These are phyloP conservation scores for Danio aesculapii DNA, from an alignment of 2,797 vertebrate genomes.

Conservation along the genomic window DNA sequence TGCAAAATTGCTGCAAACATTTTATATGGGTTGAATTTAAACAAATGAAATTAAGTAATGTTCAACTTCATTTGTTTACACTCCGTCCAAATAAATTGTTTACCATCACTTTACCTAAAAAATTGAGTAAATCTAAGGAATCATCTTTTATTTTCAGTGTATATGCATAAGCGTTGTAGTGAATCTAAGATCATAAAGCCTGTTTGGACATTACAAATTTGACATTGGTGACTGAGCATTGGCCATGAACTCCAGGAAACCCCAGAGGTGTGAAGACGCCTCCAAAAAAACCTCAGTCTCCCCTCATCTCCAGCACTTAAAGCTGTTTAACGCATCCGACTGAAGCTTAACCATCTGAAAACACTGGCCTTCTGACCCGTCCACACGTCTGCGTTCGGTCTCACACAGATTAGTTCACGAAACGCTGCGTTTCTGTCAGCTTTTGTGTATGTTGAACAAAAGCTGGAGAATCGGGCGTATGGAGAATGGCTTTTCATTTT, in stretches of 20 bases:
- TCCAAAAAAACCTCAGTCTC: not conserved
- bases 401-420: constrained; percentile 5
- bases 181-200: not conserved
- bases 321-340: not conserved
- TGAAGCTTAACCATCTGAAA: constrained; percentile 6
- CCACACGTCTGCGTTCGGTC: constrained; percentile 6
- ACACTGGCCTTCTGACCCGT: not conserved
- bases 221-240: not conserved
- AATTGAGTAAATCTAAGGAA: too few relatives aligned
- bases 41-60: too few relatives aligned
- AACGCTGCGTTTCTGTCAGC: constrained; percentile 48
- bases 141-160: too few relatives aligned
- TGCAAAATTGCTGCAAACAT: too few relatives aligned
- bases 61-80: too few relatives aligned
- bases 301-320: not conserved
- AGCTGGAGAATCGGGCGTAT: constrained; percentile 28
- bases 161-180: too few relatives aligned
- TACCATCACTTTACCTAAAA: too few relatives aligned
- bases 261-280: constrained; percentile 22
- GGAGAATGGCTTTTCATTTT: too few relatives aligned
- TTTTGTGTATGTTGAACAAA: constrained; percentile 40
- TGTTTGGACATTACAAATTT: not conserved
- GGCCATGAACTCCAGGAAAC: constrained; percentile 20
- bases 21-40: too few relatives aligned
- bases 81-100: too few relatives aligned